Evolutionary conservation across 2,113 vertebrate genomes (phyloP).

Genomic region (Willisornis vidua): DNA sequence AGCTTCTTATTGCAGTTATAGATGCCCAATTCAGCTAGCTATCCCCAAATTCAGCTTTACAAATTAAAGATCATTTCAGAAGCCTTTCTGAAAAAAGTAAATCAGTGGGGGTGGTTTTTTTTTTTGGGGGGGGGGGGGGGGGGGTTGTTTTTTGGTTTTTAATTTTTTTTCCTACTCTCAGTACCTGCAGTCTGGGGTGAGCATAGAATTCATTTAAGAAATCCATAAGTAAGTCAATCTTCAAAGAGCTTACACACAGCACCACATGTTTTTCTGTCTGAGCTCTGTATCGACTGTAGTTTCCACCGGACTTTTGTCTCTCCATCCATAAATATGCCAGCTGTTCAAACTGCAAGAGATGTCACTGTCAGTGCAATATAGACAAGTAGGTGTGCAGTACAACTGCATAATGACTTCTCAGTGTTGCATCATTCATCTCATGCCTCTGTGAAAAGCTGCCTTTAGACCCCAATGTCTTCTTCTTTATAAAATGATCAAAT

Average conservation of each 20-base stretch:
- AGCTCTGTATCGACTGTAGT: slow-evolving; percentile 94
- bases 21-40: not conserved
- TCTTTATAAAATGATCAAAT: not conserved
- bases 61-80: not conserved
- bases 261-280: slow-evolving; percentile 96
- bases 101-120: not conserved
- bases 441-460: not conserved
- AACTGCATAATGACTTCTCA: not conserved
- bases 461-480: not conserved
- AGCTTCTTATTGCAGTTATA: slow-evolving; percentile 14
- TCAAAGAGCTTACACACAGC: slow-evolving; percentile 92
- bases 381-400: not conserved
- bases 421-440: not conserved
- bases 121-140: not conserved
- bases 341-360: slow-evolving; percentile 89
- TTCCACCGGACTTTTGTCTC: slow-evolving; percentile 95
- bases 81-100: not conserved
- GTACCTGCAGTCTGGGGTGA: slow-evolving; percentile 90
- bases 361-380: slow-evolving; percentile 18
- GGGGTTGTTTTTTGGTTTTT: not conserved
- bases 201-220: slow-evolving; percentile 98
- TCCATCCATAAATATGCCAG: slow-evolving; percentile 98
- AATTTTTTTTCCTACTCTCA: not conserved
- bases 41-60: not conserved
- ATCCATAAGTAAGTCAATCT: slow-evolving; percentile 97